A percentile compares a stretch with the other conserved stretches of the same genome.
These are phyloP conservation scores for Mormyrops boulengeri DNA, from an alignment of 2,797 vertebrate species.

Conservation along the genomic window DNA sequence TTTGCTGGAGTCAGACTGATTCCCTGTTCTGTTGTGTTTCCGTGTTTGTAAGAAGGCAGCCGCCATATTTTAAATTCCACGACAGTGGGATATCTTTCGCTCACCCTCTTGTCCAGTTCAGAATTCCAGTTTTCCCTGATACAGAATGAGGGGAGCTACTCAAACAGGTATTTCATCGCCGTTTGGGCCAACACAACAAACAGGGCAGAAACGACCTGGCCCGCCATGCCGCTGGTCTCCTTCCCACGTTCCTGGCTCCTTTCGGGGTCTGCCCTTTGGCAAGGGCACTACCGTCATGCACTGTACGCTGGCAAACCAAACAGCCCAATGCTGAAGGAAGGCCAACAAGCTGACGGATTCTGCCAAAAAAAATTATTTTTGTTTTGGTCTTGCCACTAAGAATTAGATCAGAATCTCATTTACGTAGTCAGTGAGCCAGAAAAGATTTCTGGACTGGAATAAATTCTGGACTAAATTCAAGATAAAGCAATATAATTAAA, in stretches of 20 bases:
- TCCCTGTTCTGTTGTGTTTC: neutral
- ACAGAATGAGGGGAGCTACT: constrained; percentile 47
- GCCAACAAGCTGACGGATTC: constrained; percentile 36
- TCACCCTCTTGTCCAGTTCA: constrained; percentile 30
- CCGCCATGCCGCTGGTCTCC: constrained; percentile 29
- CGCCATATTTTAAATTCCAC: constrained; percentile 49
- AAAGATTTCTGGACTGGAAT: neutral
- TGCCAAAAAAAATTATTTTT: constrained; percentile 25
- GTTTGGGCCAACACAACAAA: constrained; percentile 69
- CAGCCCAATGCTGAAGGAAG: constrained; percentile 32
- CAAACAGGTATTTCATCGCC: constrained; percentile 61
- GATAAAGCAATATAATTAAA: neutral
- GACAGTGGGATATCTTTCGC: constrained; percentile 9
- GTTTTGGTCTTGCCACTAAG: constrained; percentile 25
- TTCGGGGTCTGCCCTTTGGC: constrained; percentile 57
- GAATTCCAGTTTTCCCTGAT: constrained; percentile 39
- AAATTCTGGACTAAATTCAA: neutral
- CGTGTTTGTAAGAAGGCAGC: constrained; percentile 39
- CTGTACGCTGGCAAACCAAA: constrained; percentile 20
- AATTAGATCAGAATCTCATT: constrained; percentile 25
- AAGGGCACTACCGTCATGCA: constrained; percentile 37
- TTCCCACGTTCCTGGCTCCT: constrained; percentile 30
- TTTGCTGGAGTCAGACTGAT: neutral
- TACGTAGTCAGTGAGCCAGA: neutral
- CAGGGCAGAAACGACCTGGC: constrained; percentile 62